These are phyloP conservation scores for Tychaedon coryphoeus DNA, from an alignment of 2,113 vertebrate genomes.

Conservation along the genomic window DNA sequence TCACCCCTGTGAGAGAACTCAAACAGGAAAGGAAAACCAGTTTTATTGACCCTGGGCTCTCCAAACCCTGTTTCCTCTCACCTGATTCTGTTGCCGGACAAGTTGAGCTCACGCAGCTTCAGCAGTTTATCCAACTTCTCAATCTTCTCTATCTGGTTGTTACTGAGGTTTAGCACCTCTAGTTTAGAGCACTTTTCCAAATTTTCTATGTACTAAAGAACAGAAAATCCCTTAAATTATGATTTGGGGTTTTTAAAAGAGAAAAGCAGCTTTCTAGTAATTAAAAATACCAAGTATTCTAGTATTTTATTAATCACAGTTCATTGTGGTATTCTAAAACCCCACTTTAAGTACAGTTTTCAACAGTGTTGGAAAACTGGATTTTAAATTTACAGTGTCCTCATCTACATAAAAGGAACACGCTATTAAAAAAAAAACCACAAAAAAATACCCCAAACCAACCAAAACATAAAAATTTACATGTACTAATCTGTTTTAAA, in stretches of 20 bases:
- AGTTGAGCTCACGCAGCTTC: constrained; percentile 80
- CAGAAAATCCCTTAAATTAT: not conserved
- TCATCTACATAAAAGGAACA: not conserved
- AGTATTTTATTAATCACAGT: not conserved
- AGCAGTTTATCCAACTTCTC: constrained; percentile 82
- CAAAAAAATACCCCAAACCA: accelerated
- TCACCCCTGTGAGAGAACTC: not conserved
- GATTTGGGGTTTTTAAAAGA: not conserved
- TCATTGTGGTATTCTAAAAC: not conserved
- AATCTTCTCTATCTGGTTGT: constrained; percentile 83
- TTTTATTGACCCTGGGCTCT: not conserved
- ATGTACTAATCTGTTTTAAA: not conserved
- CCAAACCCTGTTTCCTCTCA: constrained; percentile 2
- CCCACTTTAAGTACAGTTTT: not conserved
- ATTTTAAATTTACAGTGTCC: not conserved
- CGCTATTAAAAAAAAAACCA: not conserved
- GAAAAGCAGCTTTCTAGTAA: not conserved
- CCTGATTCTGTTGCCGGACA: constrained; percentile 84
- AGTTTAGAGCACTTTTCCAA: constrained; percentile 82
- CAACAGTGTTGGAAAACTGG: not conserved
- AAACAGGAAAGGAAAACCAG: not conserved
- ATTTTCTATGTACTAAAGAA: constrained; percentile 85
- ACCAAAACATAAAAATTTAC: not conserved
- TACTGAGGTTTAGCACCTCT: constrained; percentile 80
- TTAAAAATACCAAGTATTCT: not conserved